Conservation (phyloP, 1,140 invertebrate species). For the Drosophila azteca region DNA sequence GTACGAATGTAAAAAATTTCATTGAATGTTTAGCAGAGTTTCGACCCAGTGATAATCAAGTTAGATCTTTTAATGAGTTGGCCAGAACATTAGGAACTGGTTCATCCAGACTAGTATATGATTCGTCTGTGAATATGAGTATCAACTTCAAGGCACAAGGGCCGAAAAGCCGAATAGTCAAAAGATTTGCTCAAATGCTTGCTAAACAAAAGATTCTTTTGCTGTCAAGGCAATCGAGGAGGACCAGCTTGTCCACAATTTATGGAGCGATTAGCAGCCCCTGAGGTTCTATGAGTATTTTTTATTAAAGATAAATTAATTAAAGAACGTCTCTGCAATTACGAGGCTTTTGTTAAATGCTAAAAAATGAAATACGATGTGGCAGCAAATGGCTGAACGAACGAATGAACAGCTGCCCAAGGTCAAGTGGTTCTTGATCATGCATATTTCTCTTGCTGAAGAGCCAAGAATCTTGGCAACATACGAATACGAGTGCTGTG, state of each 20-base stretch:
- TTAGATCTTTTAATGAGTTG: slow-evolving; percentile 1
- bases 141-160: slow-evolving; percentile 18
- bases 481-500: slow-evolving; percentile 1
- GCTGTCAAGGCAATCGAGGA: slow-evolving; percentile 63
- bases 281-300: slow-evolving; percentile 26
- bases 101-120: slow-evolving; percentile 4
- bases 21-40: slow-evolving; percentile 10
- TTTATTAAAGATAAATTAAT: slow-evolving; percentile 36
- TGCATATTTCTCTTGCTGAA: slow-evolving; percentile 40
- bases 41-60: background rate
- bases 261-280: slow-evolving; percentile 53
- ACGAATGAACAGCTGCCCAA: slow-evolving; percentile 9
- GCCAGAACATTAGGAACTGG: slow-evolving; percentile 35
- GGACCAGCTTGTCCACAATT: slow-evolving; percentile 41
- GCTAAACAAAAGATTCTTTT: slow-evolving; percentile 48
- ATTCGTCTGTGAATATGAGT: background rate
- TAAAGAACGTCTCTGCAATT: slow-evolving; percentile 46
- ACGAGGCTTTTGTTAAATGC: slow-evolving; percentile 38
- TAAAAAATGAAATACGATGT: slow-evolving; percentile 46
- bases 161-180: background rate
- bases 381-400: slow-evolving; percentile 45
- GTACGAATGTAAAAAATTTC: background rate
- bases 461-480: slow-evolving; percentile 23
- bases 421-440: slow-evolving; percentile 48
- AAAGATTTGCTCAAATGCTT: slow-evolving; percentile 32